Percentiles rank a stretch among this genome's conserved stretches.
Conservation (phyloP, 2,888 invertebrate genomes). For the Myopa testacea region DNA sequence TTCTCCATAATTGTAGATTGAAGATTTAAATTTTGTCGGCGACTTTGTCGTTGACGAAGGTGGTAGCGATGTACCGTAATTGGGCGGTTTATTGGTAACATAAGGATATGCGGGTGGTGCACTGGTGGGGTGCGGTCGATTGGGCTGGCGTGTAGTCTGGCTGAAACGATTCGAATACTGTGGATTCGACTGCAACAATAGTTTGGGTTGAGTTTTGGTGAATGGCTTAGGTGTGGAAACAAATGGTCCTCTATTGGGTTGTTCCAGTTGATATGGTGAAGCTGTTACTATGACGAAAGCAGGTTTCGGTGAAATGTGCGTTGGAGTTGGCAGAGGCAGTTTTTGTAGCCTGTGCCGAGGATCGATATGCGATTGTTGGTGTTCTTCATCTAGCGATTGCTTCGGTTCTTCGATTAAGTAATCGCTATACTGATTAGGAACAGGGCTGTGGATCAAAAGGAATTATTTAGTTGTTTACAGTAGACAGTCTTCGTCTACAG, state of each 20-base stretch:
- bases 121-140: background rate
- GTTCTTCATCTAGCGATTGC: constrained; percentile 63
- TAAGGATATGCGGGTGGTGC: constrained; percentile 27
- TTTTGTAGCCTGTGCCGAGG: background rate
- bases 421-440: constrained; percentile 56
- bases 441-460: constrained; percentile 35
- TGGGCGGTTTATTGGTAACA: constrained; percentile 3
- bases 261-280: constrained; percentile 50
- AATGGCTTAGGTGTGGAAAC: constrained; percentile 55
- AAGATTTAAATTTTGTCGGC: constrained; percentile 57
- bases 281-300: constrained; percentile 59
- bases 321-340: constrained; percentile 36
- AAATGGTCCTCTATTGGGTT: constrained; percentile 46
- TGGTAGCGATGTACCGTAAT: background rate
- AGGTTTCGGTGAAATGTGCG: constrained; percentile 48
- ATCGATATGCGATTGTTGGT: constrained; percentile 40
- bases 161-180: constrained; percentile 24
- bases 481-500: too few relatives aligned
- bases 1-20: constrained; percentile 56
- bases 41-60: constrained; percentile 36
- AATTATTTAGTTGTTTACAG: background rate
- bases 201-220: constrained; percentile 58
- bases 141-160: constrained; percentile 24
- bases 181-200: constrained; percentile 58
- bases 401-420: constrained; percentile 63